phyloP scores from a whole-genome alignment of 2,888 invertebrate species.

The Gortyna flavago region DNA sequence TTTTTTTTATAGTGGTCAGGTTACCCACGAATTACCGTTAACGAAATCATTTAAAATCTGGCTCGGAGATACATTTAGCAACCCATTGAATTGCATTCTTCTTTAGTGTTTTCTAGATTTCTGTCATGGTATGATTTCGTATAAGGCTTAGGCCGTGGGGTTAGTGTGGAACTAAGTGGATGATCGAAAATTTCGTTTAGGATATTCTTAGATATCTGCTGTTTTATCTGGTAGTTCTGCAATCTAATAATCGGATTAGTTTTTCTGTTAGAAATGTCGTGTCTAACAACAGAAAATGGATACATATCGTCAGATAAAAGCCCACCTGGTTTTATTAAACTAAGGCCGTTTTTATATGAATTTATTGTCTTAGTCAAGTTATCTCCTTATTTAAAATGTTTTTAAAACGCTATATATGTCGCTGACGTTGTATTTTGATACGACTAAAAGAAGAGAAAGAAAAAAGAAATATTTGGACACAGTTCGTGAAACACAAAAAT shows the following conservation, averaged over 20 bases:
- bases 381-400: neutral
- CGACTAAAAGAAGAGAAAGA: no score
- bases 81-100: conserved; percentile 29
- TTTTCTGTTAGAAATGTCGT: neutral
- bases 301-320: neutral
- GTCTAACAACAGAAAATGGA: neutral
- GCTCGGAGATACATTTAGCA: conserved; percentile 42
- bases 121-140: conserved; percentile 30
- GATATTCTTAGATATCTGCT: neutral
- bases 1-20: conserved; percentile 22
- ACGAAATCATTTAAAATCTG: conserved; percentile 41
- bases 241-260: neutral
- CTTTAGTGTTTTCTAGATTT: conserved; percentile 17
- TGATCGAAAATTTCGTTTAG: neutral
- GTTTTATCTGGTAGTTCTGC: neutral
- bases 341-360: neutral
- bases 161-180: conserved; percentile 13
- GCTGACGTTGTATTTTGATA: neutral
- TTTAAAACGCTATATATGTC: neutral
- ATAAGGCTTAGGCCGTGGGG: conserved; percentile 21
- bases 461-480: no score
- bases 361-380: neutral
- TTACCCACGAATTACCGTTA: conserved; percentile 47
- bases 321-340: neutral
- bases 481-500: no score